phyloP scores from a whole-genome alignment of 1,140 invertebrate genomes.

The Anagrus nilaparvatae region DNA sequence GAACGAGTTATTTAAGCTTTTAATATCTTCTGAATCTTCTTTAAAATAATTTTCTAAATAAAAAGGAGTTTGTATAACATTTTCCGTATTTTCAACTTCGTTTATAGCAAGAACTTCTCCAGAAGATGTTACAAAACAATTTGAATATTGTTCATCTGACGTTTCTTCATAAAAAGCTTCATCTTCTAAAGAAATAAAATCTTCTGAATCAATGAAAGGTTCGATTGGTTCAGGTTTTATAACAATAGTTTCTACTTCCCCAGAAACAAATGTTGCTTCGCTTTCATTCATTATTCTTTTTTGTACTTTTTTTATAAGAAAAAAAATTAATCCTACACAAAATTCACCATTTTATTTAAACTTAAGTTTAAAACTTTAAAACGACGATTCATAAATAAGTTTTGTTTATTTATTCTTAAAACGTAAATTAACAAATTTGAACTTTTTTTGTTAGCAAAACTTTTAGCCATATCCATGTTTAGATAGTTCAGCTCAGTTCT shows the following conservation, averaged over 20 bases:
- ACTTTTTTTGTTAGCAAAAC: too few relatives aligned
- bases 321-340: background rate
- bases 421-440: too few relatives aligned
- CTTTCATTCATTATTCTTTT: constrained; percentile 18
- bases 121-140: constrained; percentile 9
- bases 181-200: constrained; percentile 8
- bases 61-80: constrained; percentile 16
- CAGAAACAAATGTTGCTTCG: constrained; percentile 12
- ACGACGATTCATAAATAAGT: too few relatives aligned
- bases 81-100: constrained; percentile 6
- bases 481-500: too few relatives aligned
- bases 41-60: constrained; percentile 17
- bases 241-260: constrained; percentile 16
- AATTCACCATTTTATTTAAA: background rate
- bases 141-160: constrained; percentile 2
- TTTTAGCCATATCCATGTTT: too few relatives aligned
- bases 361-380: too few relatives aligned
- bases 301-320: too few relatives aligned
- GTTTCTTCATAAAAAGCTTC: constrained; percentile 5
- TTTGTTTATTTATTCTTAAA: too few relatives aligned
- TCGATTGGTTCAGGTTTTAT: constrained; percentile 17
- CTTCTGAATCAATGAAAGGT: constrained; percentile 10
- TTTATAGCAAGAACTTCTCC: constrained; percentile 9
- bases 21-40: too few relatives aligned
- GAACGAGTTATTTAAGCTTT: constrained; percentile 10